Evolutionary conservation across 2,797 vertebrate species (phyloP).

Genomic region (Tadarida brasiliensis): DNA sequence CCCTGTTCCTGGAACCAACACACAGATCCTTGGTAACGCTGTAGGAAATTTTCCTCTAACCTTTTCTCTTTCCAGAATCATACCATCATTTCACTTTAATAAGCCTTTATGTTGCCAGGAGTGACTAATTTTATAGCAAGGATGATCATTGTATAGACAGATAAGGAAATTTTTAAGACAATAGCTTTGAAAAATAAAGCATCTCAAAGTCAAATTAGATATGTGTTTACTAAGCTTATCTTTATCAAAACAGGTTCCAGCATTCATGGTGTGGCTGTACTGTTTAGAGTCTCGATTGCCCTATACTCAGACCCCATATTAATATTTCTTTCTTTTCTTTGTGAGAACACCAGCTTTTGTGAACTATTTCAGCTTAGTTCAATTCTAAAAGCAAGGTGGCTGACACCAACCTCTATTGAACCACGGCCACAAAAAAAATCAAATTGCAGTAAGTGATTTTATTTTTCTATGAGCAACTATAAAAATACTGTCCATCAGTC

Average conservation of each 20-base stretch:
- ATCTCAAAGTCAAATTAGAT: slow-evolving; percentile 21
- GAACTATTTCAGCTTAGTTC: slow-evolving; percentile 40
- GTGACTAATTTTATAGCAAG: neutral
- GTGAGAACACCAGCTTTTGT: neutral
- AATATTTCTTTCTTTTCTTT: slow-evolving; percentile 7
- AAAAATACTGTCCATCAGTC: slow-evolving; percentile 72
- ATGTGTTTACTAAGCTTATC: neutral
- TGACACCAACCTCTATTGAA: slow-evolving; percentile 46
- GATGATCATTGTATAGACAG: neutral
- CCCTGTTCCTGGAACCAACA: neutral
- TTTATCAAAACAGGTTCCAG: slow-evolving; percentile 1
- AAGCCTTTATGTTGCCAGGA: neutral
- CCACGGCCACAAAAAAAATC: slow-evolving; percentile 65
- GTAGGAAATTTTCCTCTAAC: neutral
- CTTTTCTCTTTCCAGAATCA: neutral
- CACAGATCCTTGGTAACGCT: neutral
- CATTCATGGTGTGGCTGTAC: neutral
- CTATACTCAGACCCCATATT: neutral
- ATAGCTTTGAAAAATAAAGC: neutral
- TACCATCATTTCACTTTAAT: neutral
- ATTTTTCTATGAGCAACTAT: slow-evolving; percentile 65
- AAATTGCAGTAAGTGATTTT: slow-evolving; percentile 72
- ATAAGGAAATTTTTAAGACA: neutral
- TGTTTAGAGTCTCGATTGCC: slow-evolving; percentile 17
- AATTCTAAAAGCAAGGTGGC: slow-evolving; percentile 55